Evolutionary conservation across 2,888 invertebrate genomes (phyloP), one percentile per base, ranked within the genome.

Genomic region (Pyrrhia umbra): DNA sequence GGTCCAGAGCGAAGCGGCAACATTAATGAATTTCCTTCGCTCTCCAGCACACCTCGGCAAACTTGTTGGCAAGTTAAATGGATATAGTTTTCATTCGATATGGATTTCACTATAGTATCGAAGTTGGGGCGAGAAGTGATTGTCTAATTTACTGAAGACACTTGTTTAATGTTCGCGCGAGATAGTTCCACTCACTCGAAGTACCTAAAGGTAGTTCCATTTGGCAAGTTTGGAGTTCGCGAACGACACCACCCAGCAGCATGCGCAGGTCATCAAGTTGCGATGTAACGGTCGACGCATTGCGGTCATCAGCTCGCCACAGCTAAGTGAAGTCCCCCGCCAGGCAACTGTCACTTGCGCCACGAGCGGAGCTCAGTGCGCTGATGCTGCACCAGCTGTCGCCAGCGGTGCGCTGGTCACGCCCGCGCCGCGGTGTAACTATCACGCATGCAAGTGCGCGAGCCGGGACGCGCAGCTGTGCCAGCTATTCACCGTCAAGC

Each of bases 51-150:
- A 67, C 68, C 68, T 61, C 64, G 42, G 16, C 34, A 42, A 65
- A 67, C 59, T 68, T 64, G 39, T 57, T 30, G 64, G 64, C 66
- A 81, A 81, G 68, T 82, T 83, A 79, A 83, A 83, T 82, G 80
- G 72, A 70, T 78, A 72, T 75, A 77, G 75, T 66, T 79, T 77
- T 65, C 59, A 73, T 77, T 82, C 56, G 68, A 78, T 71, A 68
- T 60, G 59, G 50, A 77, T 72, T 72, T 68, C 70, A 72, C 50
- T 58, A 55, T 6, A 60, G 49, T 64, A 56, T 62, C 55, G 52
- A 71, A 74, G 72, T 76, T 59, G 23, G 23, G 34, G 39, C 25
- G 50, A 61, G 37, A 46, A 76, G 40, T 71, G 61, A 76, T 74
- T 61, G 55, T 65, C 37, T 65, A 65, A 76, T 61, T 54, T 45